These are phyloP conservation scores for Upupa epops DNA, from an alignment of 2,113 vertebrate genomes.

Conservation along the genomic window DNA sequence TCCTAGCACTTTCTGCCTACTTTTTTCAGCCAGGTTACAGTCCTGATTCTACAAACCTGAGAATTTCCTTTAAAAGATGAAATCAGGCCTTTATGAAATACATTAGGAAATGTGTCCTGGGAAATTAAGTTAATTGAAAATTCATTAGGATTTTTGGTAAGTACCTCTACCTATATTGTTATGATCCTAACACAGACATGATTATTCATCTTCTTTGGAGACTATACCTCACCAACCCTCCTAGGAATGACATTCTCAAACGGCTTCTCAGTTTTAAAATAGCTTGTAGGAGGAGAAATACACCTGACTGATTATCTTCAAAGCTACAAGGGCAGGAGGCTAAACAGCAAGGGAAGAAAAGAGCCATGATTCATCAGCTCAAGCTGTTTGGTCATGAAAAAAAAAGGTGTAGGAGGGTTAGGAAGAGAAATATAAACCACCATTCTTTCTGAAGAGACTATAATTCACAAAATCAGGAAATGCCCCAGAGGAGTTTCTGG, in stretches of 20 bases:
- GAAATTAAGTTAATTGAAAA: conserved; percentile 2
- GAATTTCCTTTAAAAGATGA: not conserved
- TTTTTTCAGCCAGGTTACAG: not conserved
- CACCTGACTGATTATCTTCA: not conserved
- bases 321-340: conserved; percentile 19
- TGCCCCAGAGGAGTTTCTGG: not conserved
- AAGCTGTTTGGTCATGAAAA: not conserved
- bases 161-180: not conserved
- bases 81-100: not conserved
- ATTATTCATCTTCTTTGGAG: not conserved
- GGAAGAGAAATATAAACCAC: not conserved
- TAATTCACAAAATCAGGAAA: not conserved
- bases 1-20: not conserved
- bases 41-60: not conserved
- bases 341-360: not conserved
- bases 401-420: not conserved
- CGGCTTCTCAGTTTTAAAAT: conserved; percentile 26
- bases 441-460: not conserved
- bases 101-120: not conserved
- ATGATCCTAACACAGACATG: not conserved
- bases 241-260: not conserved
- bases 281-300: conserved; percentile 14
- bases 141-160: not conserved
- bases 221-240: not conserved
- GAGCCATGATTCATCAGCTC: not conserved